These are phyloP conservation scores for Eristalis arbustorum DNA, from an alignment of 2,888 invertebrate species.

Conservation along the genomic window DNA sequence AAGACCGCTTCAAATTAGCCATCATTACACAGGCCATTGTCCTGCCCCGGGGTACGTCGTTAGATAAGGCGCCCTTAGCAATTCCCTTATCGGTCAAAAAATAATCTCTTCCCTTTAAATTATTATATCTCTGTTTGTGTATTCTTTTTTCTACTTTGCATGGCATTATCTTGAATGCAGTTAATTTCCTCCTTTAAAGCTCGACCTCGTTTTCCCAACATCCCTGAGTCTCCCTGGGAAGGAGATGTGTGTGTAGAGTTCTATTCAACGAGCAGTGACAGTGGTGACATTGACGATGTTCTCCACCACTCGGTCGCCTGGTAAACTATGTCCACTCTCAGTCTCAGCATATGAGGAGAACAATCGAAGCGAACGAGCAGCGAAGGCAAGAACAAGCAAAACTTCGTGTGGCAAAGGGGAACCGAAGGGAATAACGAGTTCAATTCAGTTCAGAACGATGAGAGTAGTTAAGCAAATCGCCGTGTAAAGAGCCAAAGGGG, in stretches of 20 bases:
- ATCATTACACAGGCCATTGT: background rate
- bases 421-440: conserved; percentile 54
- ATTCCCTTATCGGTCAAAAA: background rate
- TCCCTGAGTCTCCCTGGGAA: background rate
- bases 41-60: conserved; percentile 4
- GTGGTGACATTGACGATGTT: conserved; percentile 3
- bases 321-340: background rate
- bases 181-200: conserved; percentile 47
- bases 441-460: conserved; percentile 67
- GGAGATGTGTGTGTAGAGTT: background rate
- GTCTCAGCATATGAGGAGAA: background rate
- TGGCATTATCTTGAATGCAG: conserved; percentile 54
- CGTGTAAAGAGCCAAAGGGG: conserved; percentile 59
- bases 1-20: conserved; percentile 14
- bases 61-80: conserved; percentile 21
- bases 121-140: background rate
- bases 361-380: background rate
- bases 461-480: conserved; percentile 62
- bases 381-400: background rate
- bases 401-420: background rate
- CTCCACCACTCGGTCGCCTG: background rate
- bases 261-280: conserved; percentile 25
- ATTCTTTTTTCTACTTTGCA: background rate
- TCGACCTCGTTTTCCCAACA: conserved; percentile 34
- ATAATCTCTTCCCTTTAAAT: conserved; percentile 13